Evolutionary conservation across 2,113 vertebrate genomes (phyloP).

Genomic region (Urocynchramus pylzowi): DNA sequence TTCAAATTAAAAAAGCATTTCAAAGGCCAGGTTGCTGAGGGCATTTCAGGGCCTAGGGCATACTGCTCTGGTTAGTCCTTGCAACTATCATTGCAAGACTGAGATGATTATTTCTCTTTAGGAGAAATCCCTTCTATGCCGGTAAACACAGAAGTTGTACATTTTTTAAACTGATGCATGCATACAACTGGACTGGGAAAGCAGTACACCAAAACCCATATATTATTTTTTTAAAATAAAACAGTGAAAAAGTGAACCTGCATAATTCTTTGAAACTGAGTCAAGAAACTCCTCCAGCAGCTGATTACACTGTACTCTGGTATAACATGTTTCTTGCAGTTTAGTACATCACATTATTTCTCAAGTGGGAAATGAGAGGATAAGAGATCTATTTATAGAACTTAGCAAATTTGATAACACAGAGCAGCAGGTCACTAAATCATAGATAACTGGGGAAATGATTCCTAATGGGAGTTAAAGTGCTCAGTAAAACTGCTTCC

Average conservation of each 20-base stretch:
- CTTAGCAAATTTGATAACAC: constrained; percentile 31
- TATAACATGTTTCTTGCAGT: constrained; percentile 13
- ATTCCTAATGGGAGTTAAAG: background rate
- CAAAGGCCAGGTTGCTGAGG: background rate
- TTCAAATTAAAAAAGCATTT: background rate
- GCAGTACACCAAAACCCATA: background rate
- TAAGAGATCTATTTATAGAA: constrained; percentile 43
- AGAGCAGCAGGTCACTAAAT: constrained; percentile 2
- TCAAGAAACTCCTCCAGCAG: constrained; percentile 5
- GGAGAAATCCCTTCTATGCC: background rate
- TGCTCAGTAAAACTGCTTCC: background rate
- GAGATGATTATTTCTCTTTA: background rate
- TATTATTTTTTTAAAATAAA: background rate
- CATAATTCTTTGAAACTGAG: background rate
- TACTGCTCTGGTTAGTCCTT: background rate
- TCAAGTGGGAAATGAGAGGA: constrained; percentile 19
- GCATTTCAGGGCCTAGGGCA: background rate
- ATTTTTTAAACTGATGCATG: background rate
- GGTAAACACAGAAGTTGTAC: background rate
- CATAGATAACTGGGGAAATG: background rate
- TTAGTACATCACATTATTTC: constrained; percentile 37
- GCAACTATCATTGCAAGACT: background rate
- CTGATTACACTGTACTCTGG: background rate
- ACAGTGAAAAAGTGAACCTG: background rate
- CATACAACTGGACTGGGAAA: background rate